Base-by-base conservation (phyloP, 2,797 vertebrate genomes). In the Chanos chanos region DNA sequence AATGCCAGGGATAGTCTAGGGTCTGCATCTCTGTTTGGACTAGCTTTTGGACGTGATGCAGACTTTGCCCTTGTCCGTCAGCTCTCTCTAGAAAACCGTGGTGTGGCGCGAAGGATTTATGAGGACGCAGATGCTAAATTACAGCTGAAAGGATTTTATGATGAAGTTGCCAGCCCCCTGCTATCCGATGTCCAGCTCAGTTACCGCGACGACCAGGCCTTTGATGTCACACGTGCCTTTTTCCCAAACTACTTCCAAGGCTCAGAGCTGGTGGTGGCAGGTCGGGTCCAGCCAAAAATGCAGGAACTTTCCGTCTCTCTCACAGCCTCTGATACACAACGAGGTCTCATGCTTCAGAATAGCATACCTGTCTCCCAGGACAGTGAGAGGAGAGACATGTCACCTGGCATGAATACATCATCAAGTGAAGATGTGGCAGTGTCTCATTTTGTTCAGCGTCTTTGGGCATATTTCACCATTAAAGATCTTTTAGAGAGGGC, bases 401-500 rank as follows among this genome's bases (percentile, higher is more conserved):
- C 33, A 10, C 51, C 7, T 64, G 22, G 4, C 25, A 74, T 0
- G 75, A 75, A 21, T 92, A 88, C 65, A n/a, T n/a, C n/a, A n/a
- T 68, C 70, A 0, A 72, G 33, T 0, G 71, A 44, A 3, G 45
- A 73, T 0, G 77, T 72, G 1, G 78, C 89, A 1, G 79, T 85
- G 44, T 76, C 81, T 12, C 88, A 66, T 66, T 92, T 94, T 48
- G 89, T 93, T 18, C 77, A 64, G 21, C 87, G 86, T 7, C 89
- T 94, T 24, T 95, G 91, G 93, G 93, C 92, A 0, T 93, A 92
- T 62, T 86, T 88, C 62, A 94, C 92, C 33, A 92, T 92, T 76
- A 90, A 91, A 48, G 89, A 94, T 70, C 79, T 94, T 53, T 79
- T 94, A 1, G 72, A 88, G 45, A 84, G 86, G 22, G 87, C 85